Base-by-base conservation (phyloP, 1,140 invertebrate genomes). In the Sipha flava region DNA sequence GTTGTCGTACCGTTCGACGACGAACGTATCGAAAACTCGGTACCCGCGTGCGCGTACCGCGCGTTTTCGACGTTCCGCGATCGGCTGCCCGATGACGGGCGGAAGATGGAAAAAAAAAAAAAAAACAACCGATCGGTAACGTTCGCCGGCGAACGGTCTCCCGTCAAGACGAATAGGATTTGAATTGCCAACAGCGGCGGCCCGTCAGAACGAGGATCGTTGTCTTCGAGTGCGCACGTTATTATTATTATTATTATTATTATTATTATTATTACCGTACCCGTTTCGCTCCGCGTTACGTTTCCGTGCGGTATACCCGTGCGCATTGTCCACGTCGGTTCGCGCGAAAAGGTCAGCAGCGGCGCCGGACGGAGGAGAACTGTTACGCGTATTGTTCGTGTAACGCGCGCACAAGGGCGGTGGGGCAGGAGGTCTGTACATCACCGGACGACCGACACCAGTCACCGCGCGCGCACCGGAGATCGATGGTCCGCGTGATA, bases 331-430 rank as follows among this genome's bases (percentile, higher is more conserved):
- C 9, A 40, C 18, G 21, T 26, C 68, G 37, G 40, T n/a, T n/a
- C n/a, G n/a, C 66, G 66, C 43, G 34, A 73, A 73, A 73, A 73
- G 70, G 70, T 73, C 70, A 73, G 52, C 29, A 26, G 29, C 18
- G 6, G 70, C 70, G n/a, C 16, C 21, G 45, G 29, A 62, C 21
- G 6, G n/a, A n/a, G 18, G 57, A 62, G 57, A 16, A 62, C 14
- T 18, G 5, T n/a, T n/a, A 10, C 1, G 31, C 18, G n/a, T 18
- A 59, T 34, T 31, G n/a, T n/a, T n/a, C n/a, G n/a, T n/a, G n/a
- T n/a, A n/a, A n/a, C n/a, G n/a, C n/a, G n/a, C n/a, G n/a, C n/a
- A 34, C 31, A 62, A 29, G 23, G 6, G 52, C 66, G 14, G 21
- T 6, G 16, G 16, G 18, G 18, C 29, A 29, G 26, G 70, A 52